Conservation (phyloP, 2,113 vertebrate genomes). For the Pseudopodoces humilis region DNA sequence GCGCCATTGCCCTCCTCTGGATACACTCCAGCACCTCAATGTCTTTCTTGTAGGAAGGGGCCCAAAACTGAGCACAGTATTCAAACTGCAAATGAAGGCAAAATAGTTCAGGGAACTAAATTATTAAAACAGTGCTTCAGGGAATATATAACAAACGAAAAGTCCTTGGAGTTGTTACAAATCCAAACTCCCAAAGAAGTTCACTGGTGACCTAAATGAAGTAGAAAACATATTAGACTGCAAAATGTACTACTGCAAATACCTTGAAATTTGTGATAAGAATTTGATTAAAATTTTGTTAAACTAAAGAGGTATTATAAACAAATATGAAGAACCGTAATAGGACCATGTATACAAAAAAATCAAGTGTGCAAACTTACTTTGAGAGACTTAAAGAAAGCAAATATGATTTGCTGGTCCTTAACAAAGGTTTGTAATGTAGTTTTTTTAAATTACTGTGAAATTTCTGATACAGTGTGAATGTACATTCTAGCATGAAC, state of each 20-base stretch:
- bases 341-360: not conserved
- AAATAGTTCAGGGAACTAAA: not conserved
- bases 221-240: not conserved
- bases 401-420: not conserved
- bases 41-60: not conserved
- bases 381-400: not conserved
- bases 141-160: not conserved
- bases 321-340: not conserved
- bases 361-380: not conserved
- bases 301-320: not conserved
- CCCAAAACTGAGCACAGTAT: not conserved
- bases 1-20: not conserved
- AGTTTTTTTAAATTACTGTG: not conserved
- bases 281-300: not conserved
- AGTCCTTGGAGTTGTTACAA: not conserved
- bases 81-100: not conserved
- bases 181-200: not conserved
- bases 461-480: not conserved
- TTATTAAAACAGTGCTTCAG: not conserved
- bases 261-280: not conserved
- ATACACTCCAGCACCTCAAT: not conserved
- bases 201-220: not conserved
- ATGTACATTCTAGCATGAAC: not conserved
- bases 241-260: not conserved
- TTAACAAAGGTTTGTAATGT: not conserved